Percentiles rank a stretch among this genome's conserved stretches.
phyloP scores from a whole-genome alignment of 2,113 vertebrate genomes.

The Gopherus flavomarginatus region DNA sequence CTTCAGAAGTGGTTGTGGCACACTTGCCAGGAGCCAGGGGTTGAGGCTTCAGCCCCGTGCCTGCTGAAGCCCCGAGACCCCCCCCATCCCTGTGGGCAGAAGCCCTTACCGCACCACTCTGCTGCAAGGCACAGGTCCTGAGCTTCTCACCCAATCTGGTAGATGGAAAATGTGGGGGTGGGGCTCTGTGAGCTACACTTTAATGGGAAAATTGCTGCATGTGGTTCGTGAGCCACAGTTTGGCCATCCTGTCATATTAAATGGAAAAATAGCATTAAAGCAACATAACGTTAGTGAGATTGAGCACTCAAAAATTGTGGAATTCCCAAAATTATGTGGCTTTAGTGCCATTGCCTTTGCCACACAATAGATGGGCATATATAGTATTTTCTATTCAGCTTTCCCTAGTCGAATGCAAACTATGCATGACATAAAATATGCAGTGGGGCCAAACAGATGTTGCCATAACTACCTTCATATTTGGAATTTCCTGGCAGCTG shows the following conservation, averaged over 20 bases:
- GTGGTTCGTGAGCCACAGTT: too few species aligned
- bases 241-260: not conserved
- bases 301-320: not conserved
- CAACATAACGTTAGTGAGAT: fast-evolving
- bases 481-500: not conserved
- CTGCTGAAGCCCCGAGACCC: too few species aligned
- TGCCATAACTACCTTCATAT: not conserved
- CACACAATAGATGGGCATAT: fast-evolving
- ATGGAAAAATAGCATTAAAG: not conserved
- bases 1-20: too few species aligned
- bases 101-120: too few species aligned
- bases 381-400: not conserved
- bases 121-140: too few species aligned
- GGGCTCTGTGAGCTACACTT: too few species aligned
- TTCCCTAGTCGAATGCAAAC: fast-evolving
- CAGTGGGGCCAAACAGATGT: fast-evolving
- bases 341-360: not conserved
- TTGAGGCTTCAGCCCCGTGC: too few species aligned
- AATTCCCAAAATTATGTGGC: not conserved
- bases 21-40: too few species aligned
- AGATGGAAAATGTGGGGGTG: too few species aligned
- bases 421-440: fast-evolving
- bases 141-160: too few species aligned
- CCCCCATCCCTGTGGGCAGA: too few species aligned
- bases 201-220: too few species aligned